Evolutionary conservation across 1,140 invertebrate species (phyloP), one percentile per base, ranked within the genome.

Genomic region (Carposina sasakii): DNA sequence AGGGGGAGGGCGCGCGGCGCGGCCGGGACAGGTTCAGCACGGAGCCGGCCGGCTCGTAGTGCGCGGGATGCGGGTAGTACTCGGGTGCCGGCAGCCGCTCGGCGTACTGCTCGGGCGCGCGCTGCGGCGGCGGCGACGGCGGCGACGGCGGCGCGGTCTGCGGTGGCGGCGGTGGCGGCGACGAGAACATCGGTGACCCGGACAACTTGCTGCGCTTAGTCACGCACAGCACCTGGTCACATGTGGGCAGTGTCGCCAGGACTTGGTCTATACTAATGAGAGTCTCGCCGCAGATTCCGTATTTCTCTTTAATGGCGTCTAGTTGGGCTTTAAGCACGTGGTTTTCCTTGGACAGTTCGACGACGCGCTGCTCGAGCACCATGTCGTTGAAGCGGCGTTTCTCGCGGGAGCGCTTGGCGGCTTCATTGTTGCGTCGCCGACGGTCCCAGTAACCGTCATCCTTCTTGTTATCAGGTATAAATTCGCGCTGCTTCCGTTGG

Each of bases 381-480:
- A 99, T 96, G 77, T 99, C 97, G 72, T 98, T 98, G 85, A 97
- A 93, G 9, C 97, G 90, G 13, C 97, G 88, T 85, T 99, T 99
- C 78, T 99, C 97, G 1, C 97, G 88, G 1, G 96, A 98, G 3
- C 96, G 85, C 71, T 97, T 96, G 20, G 96, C 97, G 0, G 97
- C 95, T 77, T 98, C 97, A 81, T 99, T 99, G 84, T 99, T 99
- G 22, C 96, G 89, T 30, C 96, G 87, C 30, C 97, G 88, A 21
- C 97, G 88, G 79, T 98, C 96, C 97, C 97, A 99, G 82, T 99
- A 99, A 61, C 93, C 95, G 60, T 98, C 95, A 67, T 99, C 97
- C 76, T 99, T 99, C 69, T 97, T 97, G 75, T 92, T 96, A 66
- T 98, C 97, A 0, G 97, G 97, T 42, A 98, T 98, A 78, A 98